Evolutionary conservation across 2,888 invertebrate genomes (phyloP), one percentile per base, ranked within the genome.

Genomic region (Dendrolimus houi): DNA sequence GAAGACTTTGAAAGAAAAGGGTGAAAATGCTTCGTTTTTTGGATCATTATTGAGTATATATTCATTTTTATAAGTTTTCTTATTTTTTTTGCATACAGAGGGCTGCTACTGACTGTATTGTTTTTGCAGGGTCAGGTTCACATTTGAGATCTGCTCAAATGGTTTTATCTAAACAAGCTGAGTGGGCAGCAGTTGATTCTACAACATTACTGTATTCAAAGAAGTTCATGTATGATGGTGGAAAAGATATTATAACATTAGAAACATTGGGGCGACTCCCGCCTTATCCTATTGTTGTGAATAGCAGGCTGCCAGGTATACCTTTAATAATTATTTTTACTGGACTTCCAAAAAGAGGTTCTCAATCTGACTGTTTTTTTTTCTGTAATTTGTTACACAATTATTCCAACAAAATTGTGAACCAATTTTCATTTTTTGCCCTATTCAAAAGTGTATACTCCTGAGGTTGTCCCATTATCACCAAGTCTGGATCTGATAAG

Each of bases 251-350:
- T 53, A 82, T 83, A 55, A 87, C 92, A 9, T 77, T 95, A 65
- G 91, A 92, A 62, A 93, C 94, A 41, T 80, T 94, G 66, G 95
- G 95, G 17, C 93, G 94, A 14, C 77, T 94, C 53, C 94, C 94
- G 1, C 92, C 94, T 0, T 94, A 94, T 68, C 93, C 94, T 1
- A 85, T 94, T 54, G 91, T 94, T 55, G 86, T 92, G 58, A 94
- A 93, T 70, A 77, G 87, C 17, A 88, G 88, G 60, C 71, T 94
- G 58, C 67, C 92, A 77, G 92, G 94, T 94, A 66, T 57, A 62
- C 54, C 52, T 12, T 6, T 17, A 47, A 47, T 47, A 47, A 47
- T 47, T 47, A 47, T 10, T 47, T 29, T 29, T 29, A 29, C 3
- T 1, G 0, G 6, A 29, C 29, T 29, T 29, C 29, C 29, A 29